Conservation (phyloP, 2,797 vertebrate species). For the Arrhamphus sclerolepis region DNA sequence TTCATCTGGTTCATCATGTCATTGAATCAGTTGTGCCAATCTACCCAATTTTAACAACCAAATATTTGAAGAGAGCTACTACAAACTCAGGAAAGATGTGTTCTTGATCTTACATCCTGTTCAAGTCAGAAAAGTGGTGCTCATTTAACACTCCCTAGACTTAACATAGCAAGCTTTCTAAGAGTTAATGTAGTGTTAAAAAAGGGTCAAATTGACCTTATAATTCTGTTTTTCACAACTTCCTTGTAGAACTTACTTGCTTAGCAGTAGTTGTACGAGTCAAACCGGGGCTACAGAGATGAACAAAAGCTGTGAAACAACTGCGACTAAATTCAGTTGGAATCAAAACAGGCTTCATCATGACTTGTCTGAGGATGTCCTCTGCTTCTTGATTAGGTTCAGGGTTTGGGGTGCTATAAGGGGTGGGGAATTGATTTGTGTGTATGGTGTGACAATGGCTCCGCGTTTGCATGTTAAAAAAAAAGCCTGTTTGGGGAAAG, state of each 20-base stretch:
- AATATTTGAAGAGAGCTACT: too few relatives aligned
- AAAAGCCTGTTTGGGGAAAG: slow-evolving; percentile 37
- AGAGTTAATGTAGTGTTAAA: too few relatives aligned
- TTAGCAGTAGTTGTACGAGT: not conserved
- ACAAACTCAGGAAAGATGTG: too few relatives aligned
- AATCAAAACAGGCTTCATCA: slow-evolving; percentile 76
- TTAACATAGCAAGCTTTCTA: not conserved
- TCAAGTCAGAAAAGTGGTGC: too few relatives aligned
- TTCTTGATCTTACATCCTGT: too few relatives aligned
- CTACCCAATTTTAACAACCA: slow-evolving; percentile 20
- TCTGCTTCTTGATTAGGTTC: slow-evolving; percentile 37
- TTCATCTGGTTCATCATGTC: slow-evolving; percentile 53
- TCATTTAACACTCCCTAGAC: not conserved
- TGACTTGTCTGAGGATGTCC: slow-evolving; percentile 49
- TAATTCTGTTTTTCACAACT: not conserved
- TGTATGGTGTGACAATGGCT: slow-evolving; percentile 67
- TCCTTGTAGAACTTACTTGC: not conserved
- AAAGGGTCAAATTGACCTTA: too few relatives aligned
- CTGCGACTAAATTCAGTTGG: slow-evolving; percentile 29
- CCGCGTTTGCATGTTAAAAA: slow-evolving; percentile 70
- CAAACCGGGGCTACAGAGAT: slow-evolving; percentile 3
- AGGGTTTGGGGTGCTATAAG: slow-evolving; percentile 29
- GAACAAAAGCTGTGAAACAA: slow-evolving; percentile 7
- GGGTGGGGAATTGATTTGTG: slow-evolving; percentile 57
- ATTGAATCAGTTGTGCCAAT: slow-evolving; percentile 32